phyloP scores from a whole-genome alignment of 1,140 invertebrate species.

The Diploscapter pachys region DNA sequence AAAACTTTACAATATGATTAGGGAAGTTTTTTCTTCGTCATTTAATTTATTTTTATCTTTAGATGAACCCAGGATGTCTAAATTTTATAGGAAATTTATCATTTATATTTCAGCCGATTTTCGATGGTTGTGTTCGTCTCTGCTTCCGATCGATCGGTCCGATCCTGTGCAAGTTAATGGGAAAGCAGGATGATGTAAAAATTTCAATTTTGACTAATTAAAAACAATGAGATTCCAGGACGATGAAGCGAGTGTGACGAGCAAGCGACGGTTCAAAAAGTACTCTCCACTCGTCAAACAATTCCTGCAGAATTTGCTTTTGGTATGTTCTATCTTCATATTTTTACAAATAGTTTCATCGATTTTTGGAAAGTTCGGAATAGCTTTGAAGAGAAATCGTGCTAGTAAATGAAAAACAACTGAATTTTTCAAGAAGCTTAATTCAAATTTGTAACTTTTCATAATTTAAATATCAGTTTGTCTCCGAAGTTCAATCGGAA shows the following conservation, averaged over 20 bases:
- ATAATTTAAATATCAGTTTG: constrained; percentile 46
- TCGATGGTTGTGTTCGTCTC: constrained; percentile 52
- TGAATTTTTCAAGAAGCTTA: not conserved
- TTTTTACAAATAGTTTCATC: not conserved
- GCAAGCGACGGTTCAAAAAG: constrained; percentile 34
- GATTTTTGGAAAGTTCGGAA: no score
- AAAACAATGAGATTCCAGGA: no score
- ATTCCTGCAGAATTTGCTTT: constrained; percentile 43
- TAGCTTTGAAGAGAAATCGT: not conserved
- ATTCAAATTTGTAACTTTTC: not conserved
- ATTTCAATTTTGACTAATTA: constrained; percentile 36
- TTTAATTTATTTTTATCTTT: no score
- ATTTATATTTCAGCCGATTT: constrained; percentile 42
- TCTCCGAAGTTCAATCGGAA: constrained; percentile 44
- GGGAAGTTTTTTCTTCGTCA: no score
- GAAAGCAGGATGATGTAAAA: constrained; percentile 18
- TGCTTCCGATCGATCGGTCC: constrained; percentile 41
- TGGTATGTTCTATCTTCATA: constrained; percentile 34
- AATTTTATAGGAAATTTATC: no score
- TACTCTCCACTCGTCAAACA: constrained; percentile 42
- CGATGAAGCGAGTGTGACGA: no score
- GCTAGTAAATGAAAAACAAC: constrained; percentile 4
- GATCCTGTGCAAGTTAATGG: constrained; percentile 19
- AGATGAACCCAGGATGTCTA: no score
- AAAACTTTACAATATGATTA: no score